Base-by-base conservation (phyloP, 2,113 vertebrate genomes). In the Dolichallabes microphthalmus region DNA sequence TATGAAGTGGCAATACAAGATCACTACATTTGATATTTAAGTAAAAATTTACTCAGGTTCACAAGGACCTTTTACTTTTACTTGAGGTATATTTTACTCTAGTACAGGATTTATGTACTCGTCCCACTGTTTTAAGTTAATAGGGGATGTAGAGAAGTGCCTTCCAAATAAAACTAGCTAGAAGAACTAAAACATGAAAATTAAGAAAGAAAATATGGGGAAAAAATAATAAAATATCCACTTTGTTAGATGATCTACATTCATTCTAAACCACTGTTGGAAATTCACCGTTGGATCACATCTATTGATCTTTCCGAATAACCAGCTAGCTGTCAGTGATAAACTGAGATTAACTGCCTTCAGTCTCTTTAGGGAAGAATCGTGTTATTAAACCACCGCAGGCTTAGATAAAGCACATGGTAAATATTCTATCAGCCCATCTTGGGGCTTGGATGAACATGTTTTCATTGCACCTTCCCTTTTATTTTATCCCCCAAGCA, bases 401-500 rank as follows among this genome's bases (percentile, higher is more conserved):
- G 60, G 25, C 63, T 52, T 68, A 4, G 35, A 86, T 63, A 61
- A 61, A 82, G 58, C 39, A 39, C 81, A 66, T 32, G 20, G 45
- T 12, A 14, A 61, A 45, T 74, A 57, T 20, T 39, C 20, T 32
- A 45, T 25, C 50, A 63, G 27, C 68, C 8, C 45, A 12, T 81
- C 27, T 83, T 60, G 61, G 19, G 5, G 0, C 52, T 10, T 22
- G 9, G 60, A 66, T 79, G 19, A 60, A 85, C 76, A 83, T 80
- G 19, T 58, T 45, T 20, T 61, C 75, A 68, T 82, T 77, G 53
- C 69, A 60, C 53, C 79, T 75, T 61, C 22, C 74, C 86, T 86
- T 88, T 73, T 73, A 83, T 88, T 77, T 88, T 82, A 90, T 90
- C 60, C 84, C 55, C 57, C 3, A 45, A 82, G 77, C 80, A 86